These are phyloP conservation scores for Agriopis marginaria DNA, from an alignment of 2,888 invertebrate genomes.

Conservation along the genomic window DNA sequence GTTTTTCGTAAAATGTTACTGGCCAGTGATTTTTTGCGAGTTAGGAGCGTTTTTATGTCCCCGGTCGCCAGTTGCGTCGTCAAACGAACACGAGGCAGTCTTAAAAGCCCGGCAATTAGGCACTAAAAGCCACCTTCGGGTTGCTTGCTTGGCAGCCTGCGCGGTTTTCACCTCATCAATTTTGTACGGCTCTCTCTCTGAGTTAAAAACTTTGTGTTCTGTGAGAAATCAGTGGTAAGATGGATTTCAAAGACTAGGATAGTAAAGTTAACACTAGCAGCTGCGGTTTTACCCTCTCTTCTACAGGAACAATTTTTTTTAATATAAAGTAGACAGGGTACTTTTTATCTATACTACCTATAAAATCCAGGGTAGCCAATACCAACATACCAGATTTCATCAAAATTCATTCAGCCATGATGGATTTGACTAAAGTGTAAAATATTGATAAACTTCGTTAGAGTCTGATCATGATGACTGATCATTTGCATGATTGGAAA, in stretches of 20 bases:
- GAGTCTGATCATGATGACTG: too few species aligned
- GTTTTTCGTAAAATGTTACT: constrained; percentile 6
- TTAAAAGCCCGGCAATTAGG: constrained; percentile 87
- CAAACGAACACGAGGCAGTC: constrained; percentile 82
- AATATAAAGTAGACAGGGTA: too few species aligned
- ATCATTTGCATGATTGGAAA: too few species aligned
- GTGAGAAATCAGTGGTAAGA: constrained; percentile 46
- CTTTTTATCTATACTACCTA: too few species aligned
- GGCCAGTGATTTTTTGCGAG: neutral
- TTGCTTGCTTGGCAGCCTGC: constrained; percentile 68
- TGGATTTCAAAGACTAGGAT: constrained; percentile 35
- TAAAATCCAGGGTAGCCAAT: too few species aligned
- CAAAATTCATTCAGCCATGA: too few species aligned
- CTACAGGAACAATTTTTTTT: too few species aligned
- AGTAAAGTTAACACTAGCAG: neutral
- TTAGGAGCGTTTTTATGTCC: constrained; percentile 54
- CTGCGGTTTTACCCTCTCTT: too few species aligned
- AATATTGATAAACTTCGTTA: too few species aligned
- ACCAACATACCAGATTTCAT: too few species aligned
- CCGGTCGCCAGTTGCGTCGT: constrained; percentile 65
- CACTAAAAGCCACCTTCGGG: constrained; percentile 85
- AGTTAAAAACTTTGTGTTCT: constrained; percentile 67
- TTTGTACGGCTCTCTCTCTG: constrained; percentile 80
- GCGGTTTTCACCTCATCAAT: constrained; percentile 83
- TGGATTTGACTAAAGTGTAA: too few species aligned